Base-by-base conservation (phyloP, 2,888 invertebrate species). In the Lobophora halterata region DNA sequence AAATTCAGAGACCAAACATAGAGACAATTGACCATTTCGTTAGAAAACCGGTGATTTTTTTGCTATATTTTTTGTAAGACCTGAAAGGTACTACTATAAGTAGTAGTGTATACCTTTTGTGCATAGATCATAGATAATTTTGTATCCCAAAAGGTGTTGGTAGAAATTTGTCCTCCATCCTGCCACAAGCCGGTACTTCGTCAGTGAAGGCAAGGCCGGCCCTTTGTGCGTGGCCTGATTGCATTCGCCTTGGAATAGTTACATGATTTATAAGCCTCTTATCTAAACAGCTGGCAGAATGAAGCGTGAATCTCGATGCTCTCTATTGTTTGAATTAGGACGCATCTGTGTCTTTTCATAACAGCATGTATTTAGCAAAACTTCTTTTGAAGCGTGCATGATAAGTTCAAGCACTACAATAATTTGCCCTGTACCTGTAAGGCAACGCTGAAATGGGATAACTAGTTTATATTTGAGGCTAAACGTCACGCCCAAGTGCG, bases 181-280 rank as follows among this genome's bases (percentile, higher is more conserved):
- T 74, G 75, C 74, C 67, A 72, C 72, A 49, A 72, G 60, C 60
- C 61, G 68, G 58, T n/a, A n/a, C n/a, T n/a, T n/a, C n/a, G n/a
- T n/a, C 62, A 63, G 71, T 71, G 73, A 72, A 73, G 73, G 72
- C 81, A 82, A 82, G 82, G 82, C 71, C 75, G 67, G 61, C 77
- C 83, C 81, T 83, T 79, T 75, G 76, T 76, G 65, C 70, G 70
- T 79, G 82, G 71, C 86, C 82, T 81, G 79, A 78, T 77, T 81
- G 76, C 65, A 72, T 55, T 83, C 68, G 75, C 83, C 85, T 85
- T 86, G 86, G 73, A 85, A 85, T 82, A 81, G 79, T 80, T 81
- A 79, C 75, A 79, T 77, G 78, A 81, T 81, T 76, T 71, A 77
- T 75, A 65, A 70, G 61, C 58, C 67, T 72, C 66, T 74, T 79